Evolutionary conservation across 2,797 vertebrate genomes (phyloP).

Genomic region (Gambelia wislizenii): DNA sequence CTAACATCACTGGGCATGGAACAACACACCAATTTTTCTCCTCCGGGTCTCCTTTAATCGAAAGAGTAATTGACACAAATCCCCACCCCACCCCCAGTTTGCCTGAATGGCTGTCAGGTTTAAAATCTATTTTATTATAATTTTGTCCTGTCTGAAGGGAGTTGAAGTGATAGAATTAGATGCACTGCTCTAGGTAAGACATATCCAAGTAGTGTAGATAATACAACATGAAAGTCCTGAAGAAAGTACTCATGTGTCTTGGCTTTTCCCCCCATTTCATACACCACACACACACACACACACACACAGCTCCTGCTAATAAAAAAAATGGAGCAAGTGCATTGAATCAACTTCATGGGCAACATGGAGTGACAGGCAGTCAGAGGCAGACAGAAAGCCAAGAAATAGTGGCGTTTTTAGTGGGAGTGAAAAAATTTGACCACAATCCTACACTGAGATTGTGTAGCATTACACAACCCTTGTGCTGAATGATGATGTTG

Average conservation of each 20-base stretch:
- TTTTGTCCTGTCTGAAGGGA: conserved; percentile 38
- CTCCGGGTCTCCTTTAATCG: conserved; percentile 10
- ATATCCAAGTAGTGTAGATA: conserved; percentile 16
- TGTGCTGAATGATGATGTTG: too few relatives aligned
- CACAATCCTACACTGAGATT: too few relatives aligned
- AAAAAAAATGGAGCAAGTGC: background rate
- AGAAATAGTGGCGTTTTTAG: too few relatives aligned
- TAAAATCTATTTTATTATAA: conserved; percentile 57
- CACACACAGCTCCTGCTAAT: too few relatives aligned
- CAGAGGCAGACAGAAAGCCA: background rate
- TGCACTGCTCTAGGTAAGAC: conserved; percentile 30
- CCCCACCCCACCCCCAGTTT: conserved; percentile 1
- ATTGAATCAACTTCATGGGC: background rate
- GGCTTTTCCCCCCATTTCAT: background rate
- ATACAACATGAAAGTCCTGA: background rate
- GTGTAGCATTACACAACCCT: too few relatives aligned
- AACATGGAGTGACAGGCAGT: background rate
- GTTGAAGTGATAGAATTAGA: conserved; percentile 15
- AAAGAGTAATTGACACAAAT: conserved; percentile 11
- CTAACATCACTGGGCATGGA: conserved; percentile 8
- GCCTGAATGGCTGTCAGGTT: conserved; percentile 43
- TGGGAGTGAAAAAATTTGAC: background rate
- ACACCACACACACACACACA: background rate
- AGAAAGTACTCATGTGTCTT: background rate
- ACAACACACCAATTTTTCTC: conserved; percentile 40